phyloP scores from a whole-genome alignment of 2,797 vertebrate genomes.

The Geotrypetes seraphini region DNA sequence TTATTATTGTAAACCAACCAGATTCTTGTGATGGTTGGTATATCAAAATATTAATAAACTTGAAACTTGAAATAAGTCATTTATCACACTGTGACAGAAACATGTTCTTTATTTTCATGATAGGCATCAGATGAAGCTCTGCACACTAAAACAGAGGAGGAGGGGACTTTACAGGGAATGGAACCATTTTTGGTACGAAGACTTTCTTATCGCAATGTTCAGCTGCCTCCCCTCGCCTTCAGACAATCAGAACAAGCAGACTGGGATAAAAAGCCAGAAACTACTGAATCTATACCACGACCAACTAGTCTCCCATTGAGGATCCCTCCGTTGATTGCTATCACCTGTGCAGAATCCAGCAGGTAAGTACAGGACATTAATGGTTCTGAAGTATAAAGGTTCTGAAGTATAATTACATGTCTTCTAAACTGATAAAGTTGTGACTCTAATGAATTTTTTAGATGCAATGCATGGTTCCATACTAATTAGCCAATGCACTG shows the following conservation, averaged over 20 bases:
- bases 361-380: slow-evolving; percentile 58
- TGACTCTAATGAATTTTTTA: neutral
- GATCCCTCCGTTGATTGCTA: slow-evolving; percentile 81
- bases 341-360: slow-evolving; percentile 79
- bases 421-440: neutral
- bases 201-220: slow-evolving; percentile 73
- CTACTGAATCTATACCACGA: slow-evolving; percentile 56
- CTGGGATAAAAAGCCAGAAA: slow-evolving; percentile 68
- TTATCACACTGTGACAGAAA: neutral
- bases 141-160: slow-evolving; percentile 57
- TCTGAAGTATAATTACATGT: neutral
- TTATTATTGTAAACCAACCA: too few relatives aligned
- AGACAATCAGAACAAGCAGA: slow-evolving; percentile 84
- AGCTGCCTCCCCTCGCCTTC: slow-evolving; percentile 85
- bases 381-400: neutral
- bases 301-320: slow-evolving; percentile 79
- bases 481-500: too few relatives aligned
- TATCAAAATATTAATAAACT: too few relatives aligned
- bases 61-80: too few relatives aligned
- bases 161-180: slow-evolving; percentile 58
- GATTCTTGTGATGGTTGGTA: too few relatives aligned
- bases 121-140: slow-evolving; percentile 74
- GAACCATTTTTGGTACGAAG: slow-evolving; percentile 79
- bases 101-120: neutral
- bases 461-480: too few relatives aligned